Percentiles rank a stretch among this genome's conserved stretches.
These are phyloP conservation scores for Paralvinella palmiformis DNA, from an alignment of 1,140 invertebrate species.

Conservation along the genomic window DNA sequence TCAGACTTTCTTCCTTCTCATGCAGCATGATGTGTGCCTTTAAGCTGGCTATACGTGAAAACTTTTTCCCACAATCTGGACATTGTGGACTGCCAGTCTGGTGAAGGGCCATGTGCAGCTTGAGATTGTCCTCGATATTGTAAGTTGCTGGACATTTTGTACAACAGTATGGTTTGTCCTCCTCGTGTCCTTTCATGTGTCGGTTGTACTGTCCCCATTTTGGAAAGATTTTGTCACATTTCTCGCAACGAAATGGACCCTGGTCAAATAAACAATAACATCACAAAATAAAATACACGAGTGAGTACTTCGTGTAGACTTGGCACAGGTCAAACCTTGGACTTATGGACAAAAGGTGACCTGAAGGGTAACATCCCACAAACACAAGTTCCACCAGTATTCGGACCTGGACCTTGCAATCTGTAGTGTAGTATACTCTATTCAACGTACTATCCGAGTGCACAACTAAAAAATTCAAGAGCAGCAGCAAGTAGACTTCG, in stretches of 20 bases:
- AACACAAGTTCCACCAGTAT: not conserved
- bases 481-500: too few relatives aligned
- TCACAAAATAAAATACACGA: not conserved
- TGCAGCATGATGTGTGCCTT: constrained; percentile 67
- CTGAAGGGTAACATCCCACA: not conserved
- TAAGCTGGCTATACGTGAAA: constrained; percentile 62
- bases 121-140: constrained; percentile 60
- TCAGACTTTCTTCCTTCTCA: constrained; percentile 63
- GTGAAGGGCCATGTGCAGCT: constrained; percentile 60
- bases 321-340: not conserved
- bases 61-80: constrained; percentile 62
- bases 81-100: constrained; percentile 50
- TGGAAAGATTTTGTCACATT: constrained; percentile 56
- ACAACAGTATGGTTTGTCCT: constrained; percentile 62
- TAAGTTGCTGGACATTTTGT: constrained; percentile 58
- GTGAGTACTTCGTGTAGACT: not conserved
- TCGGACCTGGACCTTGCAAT: not conserved
- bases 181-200: constrained; percentile 57
- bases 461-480: too few relatives aligned
- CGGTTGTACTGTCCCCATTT: constrained; percentile 54
- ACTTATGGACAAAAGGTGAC: not conserved
- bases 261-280: not conserved
- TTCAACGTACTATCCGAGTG: too few relatives aligned
- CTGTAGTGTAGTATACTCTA: not conserved
- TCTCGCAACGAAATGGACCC: constrained; percentile 46